Conservation (phyloP, 2,888 invertebrate species). For the Hemistola chrysoprasaria region DNA sequence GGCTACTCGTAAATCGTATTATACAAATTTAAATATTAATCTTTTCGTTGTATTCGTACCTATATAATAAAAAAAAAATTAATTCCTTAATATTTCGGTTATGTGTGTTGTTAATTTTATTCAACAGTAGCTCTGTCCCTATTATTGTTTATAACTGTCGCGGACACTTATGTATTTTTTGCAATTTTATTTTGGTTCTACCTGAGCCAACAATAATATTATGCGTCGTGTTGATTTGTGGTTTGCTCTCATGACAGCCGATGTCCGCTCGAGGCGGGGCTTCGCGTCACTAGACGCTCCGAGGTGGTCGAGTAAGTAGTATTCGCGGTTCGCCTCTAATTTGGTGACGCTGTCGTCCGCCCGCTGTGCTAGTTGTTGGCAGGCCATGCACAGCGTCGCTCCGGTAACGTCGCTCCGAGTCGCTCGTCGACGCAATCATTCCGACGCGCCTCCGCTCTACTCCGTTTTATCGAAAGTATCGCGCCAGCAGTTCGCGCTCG, state of each 20-base stretch:
- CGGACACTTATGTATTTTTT: constrained; percentile 11
- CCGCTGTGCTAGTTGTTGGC: constrained; percentile 27
- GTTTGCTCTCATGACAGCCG: constrained; percentile 48
- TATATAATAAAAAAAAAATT: too few relatives aligned
- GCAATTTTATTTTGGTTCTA: constrained; percentile 47
- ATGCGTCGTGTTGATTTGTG: constrained; percentile 42
- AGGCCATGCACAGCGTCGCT: constrained; percentile 28
- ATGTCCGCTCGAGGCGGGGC: constrained; percentile 58
- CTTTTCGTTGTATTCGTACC: too few relatives aligned
- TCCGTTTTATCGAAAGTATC: constrained; percentile 25
- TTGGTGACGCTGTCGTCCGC: constrained; percentile 65
- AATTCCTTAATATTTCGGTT: too few relatives aligned
- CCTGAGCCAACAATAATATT: constrained; percentile 43
- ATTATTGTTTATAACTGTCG: constrained; percentile 7
- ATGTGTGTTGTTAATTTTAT: constrained; percentile 4
- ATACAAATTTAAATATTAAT: constrained; percentile 13
- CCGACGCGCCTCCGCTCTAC: constrained; percentile 40
- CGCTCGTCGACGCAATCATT: constrained; percentile 48
- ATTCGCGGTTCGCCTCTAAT: constrained; percentile 70
- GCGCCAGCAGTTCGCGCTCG: constrained; percentile 22
- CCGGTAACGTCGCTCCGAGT: constrained; percentile 24
- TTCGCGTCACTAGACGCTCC: constrained; percentile 62
- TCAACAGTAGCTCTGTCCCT: too few relatives aligned
- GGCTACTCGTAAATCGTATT: constrained; percentile 15
- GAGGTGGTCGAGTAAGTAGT: constrained; percentile 42